Base-by-base conservation (phyloP, 92 coral and sea anemone genomes). In the Phenganax subtilis region DNA sequence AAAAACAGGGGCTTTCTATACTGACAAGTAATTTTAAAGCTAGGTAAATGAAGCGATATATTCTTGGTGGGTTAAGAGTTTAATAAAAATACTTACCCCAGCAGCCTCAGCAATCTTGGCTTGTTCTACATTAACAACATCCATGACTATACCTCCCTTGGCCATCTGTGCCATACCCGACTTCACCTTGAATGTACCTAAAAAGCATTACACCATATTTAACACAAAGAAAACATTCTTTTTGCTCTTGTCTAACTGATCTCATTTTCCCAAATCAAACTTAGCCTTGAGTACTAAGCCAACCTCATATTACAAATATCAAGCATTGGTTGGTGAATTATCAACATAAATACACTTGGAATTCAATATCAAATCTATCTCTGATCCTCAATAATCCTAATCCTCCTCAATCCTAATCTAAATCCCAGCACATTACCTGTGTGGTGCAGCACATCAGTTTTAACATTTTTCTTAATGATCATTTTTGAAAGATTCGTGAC, bases 121-220 rank as follows among this genome's bases (percentile, higher is more conserved):
- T 68, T 94, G 93, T 25, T 89, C 91, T 14, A 97, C 98, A 71
- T 90, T 94, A 11, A 93, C 92, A 9, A 94, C 97, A 89, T 94
- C 98, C 98, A 94, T 94, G 20, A 94, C 91, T 16, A 94, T 94
- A 29, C 98, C 98, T 54, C 98, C 98, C 80, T 94, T 94, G 10
- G 96, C 96, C 98, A 94, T 94, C 68, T 94, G 98, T 0, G 98
- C 98, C 76, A 94, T 69, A 7, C 98, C 98, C 6, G 98, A 85
- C 74, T 94, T 94, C 64, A 94, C 97, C 75, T 92, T 92, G 83
- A 94, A 94, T 61, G 98, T 94, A 87, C 98, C 98, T 94, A 77
- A 55, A 52, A 3, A 9, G 9, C 1, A 70, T 10, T 1, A 51
- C 8, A 73, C 47, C 47, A 37, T 37, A 37, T 37, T 37, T 37